These are phyloP conservation scores for Erpobdella octoculata DNA, from an alignment of 2,888 invertebrate species.

Conservation along the genomic window DNA sequence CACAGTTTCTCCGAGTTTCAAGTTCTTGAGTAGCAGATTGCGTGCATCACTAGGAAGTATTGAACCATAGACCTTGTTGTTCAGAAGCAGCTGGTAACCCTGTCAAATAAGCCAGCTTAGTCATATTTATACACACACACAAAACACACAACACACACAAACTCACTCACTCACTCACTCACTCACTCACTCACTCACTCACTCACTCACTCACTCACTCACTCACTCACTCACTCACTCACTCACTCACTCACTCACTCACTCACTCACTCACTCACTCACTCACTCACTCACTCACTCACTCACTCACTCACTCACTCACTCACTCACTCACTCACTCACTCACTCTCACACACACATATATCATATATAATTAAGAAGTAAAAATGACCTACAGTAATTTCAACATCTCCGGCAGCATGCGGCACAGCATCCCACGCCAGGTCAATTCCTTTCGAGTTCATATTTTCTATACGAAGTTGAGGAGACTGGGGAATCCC, in stretches of 20 bases:
- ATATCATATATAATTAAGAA: neutral
- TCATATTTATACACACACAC: too few relatives aligned
- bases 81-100: constrained; percentile 52
- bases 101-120: too few relatives aligned
- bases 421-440: constrained; percentile 44
- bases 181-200: too few relatives aligned
- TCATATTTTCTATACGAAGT: constrained; percentile 48
- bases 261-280: too few relatives aligned
- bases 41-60: constrained; percentile 49
- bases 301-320: too few relatives aligned
- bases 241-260: too few relatives aligned
- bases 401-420: neutral
- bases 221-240: too few relatives aligned
- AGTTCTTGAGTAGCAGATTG: constrained; percentile 47
- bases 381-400: constrained; percentile 30
- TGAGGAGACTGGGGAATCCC: constrained; percentile 45
- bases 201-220: too few relatives aligned
- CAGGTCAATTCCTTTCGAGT: constrained; percentile 49
- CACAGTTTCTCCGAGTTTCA: constrained; percentile 48
- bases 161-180: too few relatives aligned
- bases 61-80: constrained; percentile 49
- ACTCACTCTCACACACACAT: neutral
- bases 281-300: too few relatives aligned
- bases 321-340: too few relatives aligned
- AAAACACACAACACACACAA: too few relatives aligned